Evolutionary conservation across 1,140 invertebrate species (phyloP).

Genomic region (Probaryconus sp.): DNA sequence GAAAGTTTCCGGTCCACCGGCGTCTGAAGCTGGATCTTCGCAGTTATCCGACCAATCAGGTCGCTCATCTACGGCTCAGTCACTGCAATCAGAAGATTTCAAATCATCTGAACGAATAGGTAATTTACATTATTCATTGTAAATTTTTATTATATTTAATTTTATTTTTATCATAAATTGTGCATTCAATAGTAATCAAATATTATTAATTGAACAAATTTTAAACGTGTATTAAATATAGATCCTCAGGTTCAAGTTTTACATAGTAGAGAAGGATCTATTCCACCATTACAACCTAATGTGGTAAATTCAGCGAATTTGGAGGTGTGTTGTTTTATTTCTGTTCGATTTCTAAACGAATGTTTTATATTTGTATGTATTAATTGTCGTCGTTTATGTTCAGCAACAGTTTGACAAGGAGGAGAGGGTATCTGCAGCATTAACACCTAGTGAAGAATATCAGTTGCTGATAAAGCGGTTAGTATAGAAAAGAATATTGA

Average conservation of each 20-base stretch:
- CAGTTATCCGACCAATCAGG: conserved; percentile 61
- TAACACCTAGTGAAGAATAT: conserved; percentile 77
- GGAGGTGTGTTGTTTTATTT: conserved; percentile 64
- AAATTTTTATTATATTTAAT: conserved; percentile 8
- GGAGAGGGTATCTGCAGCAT: conserved; percentile 64
- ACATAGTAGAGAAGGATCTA: conserved; percentile 73
- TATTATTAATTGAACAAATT: neutral
- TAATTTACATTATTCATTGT: conserved; percentile 11
- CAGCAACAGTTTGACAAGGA: conserved; percentile 72
- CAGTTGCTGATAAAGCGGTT: conserved; percentile 76
- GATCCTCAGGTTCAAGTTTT: conserved; percentile 62
- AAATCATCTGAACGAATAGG: conserved; percentile 44
- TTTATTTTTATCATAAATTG: neutral
- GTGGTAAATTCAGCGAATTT: conserved; percentile 40
- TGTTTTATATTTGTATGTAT: conserved; percentile 3
- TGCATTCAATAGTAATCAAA: neutral
- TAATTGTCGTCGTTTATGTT: conserved; percentile 12
- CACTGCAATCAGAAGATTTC: conserved; percentile 61
- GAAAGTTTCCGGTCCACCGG: conserved; percentile 75
- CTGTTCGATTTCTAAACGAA: neutral
- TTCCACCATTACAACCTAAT: conserved; percentile 67
- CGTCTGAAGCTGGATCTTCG: conserved; percentile 39
- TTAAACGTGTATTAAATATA: conserved; percentile 5
- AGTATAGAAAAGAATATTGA: conserved; percentile 7
- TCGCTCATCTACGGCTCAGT: conserved; percentile 35